Percentiles rank a stretch among this genome's conserved stretches.
Conservation (phyloP, 2,888 invertebrate genomes). For the Archips crataeganus region DNA sequence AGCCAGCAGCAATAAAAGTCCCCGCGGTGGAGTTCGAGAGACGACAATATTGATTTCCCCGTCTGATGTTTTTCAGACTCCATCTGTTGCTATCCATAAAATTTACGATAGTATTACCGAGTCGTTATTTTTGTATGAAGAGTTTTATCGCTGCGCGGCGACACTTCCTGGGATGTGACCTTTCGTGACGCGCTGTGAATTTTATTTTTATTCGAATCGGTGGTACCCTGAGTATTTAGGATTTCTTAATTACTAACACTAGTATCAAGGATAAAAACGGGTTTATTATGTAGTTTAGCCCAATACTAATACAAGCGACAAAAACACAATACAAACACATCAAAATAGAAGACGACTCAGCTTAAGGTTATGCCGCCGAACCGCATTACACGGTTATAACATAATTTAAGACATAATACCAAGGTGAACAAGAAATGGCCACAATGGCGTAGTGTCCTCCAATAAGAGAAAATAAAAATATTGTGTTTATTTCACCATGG, state of each 20-base stretch:
- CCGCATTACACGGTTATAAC: no score
- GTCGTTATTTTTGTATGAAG: constrained; percentile 83
- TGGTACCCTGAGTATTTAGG: not conserved
- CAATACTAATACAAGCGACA: no score
- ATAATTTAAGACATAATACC: no score
- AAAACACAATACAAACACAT: no score
- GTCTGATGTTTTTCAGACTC: constrained; percentile 78
- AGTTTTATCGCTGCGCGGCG: constrained; percentile 73
- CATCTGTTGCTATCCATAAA: constrained; percentile 85
- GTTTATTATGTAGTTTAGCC: no score
- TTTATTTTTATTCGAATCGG: constrained; percentile 45
- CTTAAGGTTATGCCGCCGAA: no score
- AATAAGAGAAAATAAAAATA: no score
- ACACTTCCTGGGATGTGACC: constrained; percentile 67
- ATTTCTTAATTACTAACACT: not conserved
- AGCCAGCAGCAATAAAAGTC: constrained; percentile 64
- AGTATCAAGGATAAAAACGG: no score
- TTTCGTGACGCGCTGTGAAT: constrained; percentile 62
- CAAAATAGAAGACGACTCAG: no score
- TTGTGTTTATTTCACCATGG: no score
- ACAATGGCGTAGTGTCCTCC: no score
- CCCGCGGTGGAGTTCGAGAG: constrained; percentile 67
- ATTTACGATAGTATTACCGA: constrained; percentile 82
- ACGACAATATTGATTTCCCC: constrained; percentile 81
- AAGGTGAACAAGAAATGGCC: no score